Evolutionary conservation across 2,797 vertebrate species (phyloP).

Genomic region (Hemibagrus guttatus): DNA sequence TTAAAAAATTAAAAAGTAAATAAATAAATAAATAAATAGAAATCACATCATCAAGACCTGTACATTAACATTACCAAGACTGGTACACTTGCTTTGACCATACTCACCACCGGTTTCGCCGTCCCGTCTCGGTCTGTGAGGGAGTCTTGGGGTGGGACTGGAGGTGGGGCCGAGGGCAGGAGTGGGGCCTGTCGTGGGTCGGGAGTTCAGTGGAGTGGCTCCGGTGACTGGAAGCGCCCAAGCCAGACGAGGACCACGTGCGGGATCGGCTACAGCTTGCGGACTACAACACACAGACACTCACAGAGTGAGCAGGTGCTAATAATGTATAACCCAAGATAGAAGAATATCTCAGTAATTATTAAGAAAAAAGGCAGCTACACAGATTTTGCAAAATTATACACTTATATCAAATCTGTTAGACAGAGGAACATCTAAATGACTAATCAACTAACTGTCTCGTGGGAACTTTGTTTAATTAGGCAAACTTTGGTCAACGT

Average conservation of each 20-base stretch:
- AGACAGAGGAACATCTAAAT: not conserved
- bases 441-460: not conserved
- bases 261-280: constrained; percentile 77
- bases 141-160: constrained; percentile 70
- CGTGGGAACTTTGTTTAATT: not conserved
- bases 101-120: constrained; percentile 72
- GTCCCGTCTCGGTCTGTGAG: constrained; percentile 80
- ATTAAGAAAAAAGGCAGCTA: not conserved
- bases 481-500: not conserved
- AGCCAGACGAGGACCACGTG: constrained; percentile 86
- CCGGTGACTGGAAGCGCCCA: constrained; percentile 86
- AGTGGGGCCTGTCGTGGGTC: constrained; percentile 74
- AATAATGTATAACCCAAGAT: too few species aligned
- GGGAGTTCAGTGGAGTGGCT: constrained; percentile 74
- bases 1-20: not conserved
- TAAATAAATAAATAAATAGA: too few species aligned
- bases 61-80: not conserved
- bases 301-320: too few species aligned
- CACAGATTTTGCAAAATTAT: not conserved
- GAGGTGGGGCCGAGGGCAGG: constrained; percentile 70
- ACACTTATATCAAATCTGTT: not conserved
- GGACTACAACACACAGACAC: constrained; percentile 53
- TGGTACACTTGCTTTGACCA: too few species aligned
- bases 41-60: not conserved
- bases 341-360: not conserved